These are phyloP conservation scores for Colletes collaris DNA, from an alignment of 2,888 invertebrate genomes.

Conservation along the genomic window DNA sequence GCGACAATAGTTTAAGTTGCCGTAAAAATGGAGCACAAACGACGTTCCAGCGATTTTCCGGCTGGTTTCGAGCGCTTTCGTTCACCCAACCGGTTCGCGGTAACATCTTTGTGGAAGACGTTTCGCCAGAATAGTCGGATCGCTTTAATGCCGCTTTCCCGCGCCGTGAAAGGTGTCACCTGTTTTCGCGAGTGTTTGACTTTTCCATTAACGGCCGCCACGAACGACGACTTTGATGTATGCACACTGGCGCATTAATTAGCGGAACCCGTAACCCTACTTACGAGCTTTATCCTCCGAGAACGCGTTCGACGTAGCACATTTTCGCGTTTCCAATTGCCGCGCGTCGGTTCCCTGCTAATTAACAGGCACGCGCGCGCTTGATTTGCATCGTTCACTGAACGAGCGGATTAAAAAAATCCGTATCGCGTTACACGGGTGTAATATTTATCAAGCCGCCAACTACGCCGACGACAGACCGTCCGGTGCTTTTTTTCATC, in stretches of 20 bases:
- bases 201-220: conserved; percentile 64
- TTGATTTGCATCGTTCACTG: conserved; percentile 4
- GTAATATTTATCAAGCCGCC: background rate
- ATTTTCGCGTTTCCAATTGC: conserved; percentile 22
- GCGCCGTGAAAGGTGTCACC: conserved; percentile 47
- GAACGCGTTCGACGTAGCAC: background rate
- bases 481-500: too few relatives aligned
- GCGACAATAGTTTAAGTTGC: background rate
- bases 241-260: conserved; percentile 51
- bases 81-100: conserved; percentile 31
- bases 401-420: background rate
- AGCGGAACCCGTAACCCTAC: conserved; percentile 41
- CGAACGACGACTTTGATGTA: conserved; percentile 54
- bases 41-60: conserved; percentile 21
- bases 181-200: conserved; percentile 62
- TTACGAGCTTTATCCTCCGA: conserved; percentile 15
- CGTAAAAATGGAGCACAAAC: background rate
- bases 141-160: conserved; percentile 48
- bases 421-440: conserved; percentile 8
- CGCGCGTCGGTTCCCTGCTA: conserved; percentile 8
- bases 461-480: background rate
- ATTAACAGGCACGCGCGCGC: conserved; percentile 33
- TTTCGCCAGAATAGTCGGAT: conserved; percentile 38
- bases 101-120: conserved; percentile 35
- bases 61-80: conserved; percentile 7